Evolutionary conservation across 2,113 vertebrate species (phyloP), one percentile per base, ranked within the genome.

Genomic region (Rhinopomastus cyanomelas): DNA sequence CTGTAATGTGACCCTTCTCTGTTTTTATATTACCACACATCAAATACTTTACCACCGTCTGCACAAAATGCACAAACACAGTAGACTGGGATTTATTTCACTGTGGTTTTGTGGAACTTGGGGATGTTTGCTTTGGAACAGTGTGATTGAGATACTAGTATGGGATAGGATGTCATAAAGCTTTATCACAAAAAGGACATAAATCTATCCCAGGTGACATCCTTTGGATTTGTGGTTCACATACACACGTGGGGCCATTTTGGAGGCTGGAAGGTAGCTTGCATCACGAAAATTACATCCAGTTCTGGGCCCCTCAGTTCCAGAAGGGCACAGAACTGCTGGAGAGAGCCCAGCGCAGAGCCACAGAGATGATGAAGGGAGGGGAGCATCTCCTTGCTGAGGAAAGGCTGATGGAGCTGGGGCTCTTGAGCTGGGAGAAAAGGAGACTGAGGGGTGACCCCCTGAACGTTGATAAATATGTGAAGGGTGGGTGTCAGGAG

Each of bases 211-310:
- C 20, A n/a, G 39, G 42, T 76, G 78, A 16, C 36, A 48, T 25
- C 52, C 46, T 62, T 51, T 61, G 9, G 27, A 53, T 79, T 62
- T 80, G 27, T 46, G 34, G 18, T 46, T 49, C 27, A 36, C 2
- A 1, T 60, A 39, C 27, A 30, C 11, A 3, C 1, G 7, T 1
- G 1, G 48, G 51, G 64, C 55, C 21, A 1, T n/a, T 46, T 66
- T 64, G 49, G 55, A 81, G 37, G 57, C 44, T 80, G 9, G 27
- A 23, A 53, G 12, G 42, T 51, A 22, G 26, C 55, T 69, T n/a
- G n/a, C n/a, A n/a, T n/a, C n/a, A n/a, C n/a, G n/a, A n/a, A n/a
- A n/a, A n/a, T n/a, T n/a, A n/a, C n/a, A n/a, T n/a, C n/a, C n/a
- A n/a, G n/a, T n/a, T n/a, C n/a, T n/a, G n/a, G n/a, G n/a, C n/a